Evolutionary conservation across 1,140 invertebrate species (phyloP), one percentile per base, ranked within the genome.

Genomic region (Anastatus disparis): DNA sequence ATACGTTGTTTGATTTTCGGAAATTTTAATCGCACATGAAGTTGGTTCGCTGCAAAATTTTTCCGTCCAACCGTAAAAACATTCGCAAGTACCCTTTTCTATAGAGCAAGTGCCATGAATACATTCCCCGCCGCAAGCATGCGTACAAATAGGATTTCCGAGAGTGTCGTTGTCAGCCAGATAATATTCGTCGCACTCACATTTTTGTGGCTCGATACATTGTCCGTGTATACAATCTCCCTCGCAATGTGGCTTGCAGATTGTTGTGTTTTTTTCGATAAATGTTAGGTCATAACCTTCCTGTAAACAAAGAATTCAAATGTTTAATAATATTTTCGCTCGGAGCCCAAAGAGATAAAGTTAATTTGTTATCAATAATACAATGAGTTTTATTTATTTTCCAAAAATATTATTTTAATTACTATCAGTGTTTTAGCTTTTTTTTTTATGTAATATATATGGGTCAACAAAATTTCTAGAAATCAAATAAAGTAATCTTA

Each of bases 161-260:
- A 44, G 1, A 2, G 3, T 61, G 7, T 72, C 73, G 31, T 74
- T 70, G n/a, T 2, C 22, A 1, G n/a, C 1, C 9, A 72, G 9
- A 48, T 75, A 82, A 17, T 71, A 64, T 0, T 40, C 31, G 35
- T 75, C 15, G 68, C 82, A 85, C 2, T 42, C 48, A 53, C 83
- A 85, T 0, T 69, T 61, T 7, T 75, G 50, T 0, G 82, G 80
- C 1, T 74, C 75, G 0, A 77, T 27, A 52, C 82, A 85, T 2
- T 56, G 55, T 0, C 77, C 79, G 52, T 82, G 77, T 0, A 44
- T 42, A 42, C 83, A 85, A 8, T 24, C 62, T 8, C 55, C 61
- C 0, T 61, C 65, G 56, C 77, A 78, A 17, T 66, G 24, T 2
- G 72, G 67, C 6, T 55, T 12, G 26, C 72, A 74, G 1, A 3